phyloP scores from a whole-genome alignment of 2,888 invertebrate genomes.

The Boloria euphrosyne region DNA sequence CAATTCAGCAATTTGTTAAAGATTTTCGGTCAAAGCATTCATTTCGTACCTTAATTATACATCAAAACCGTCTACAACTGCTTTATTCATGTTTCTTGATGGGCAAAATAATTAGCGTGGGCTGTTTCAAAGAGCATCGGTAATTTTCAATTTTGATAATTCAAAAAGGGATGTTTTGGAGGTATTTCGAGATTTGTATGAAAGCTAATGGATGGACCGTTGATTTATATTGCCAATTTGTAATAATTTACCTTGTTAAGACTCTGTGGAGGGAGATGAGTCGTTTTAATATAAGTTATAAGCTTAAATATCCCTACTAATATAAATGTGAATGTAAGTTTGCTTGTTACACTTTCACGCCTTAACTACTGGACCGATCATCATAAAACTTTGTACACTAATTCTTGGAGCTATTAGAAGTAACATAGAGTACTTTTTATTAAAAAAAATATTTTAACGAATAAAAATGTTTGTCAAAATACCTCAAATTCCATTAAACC shows the following conservation, averaged over 20 bases:
- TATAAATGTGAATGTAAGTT: too few relatives aligned
- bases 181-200: slow-evolving; percentile 27
- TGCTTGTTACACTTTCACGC: too few relatives aligned
- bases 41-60: slow-evolving; percentile 53
- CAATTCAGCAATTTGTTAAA: slow-evolving; percentile 19
- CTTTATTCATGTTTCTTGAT: slow-evolving; percentile 53
- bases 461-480: too few relatives aligned
- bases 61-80: slow-evolving; percentile 55
- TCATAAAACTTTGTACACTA: too few relatives aligned
- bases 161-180: slow-evolving; percentile 33
- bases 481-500: too few relatives aligned
- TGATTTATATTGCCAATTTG: slow-evolving; percentile 8
- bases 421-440: too few relatives aligned
- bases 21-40: slow-evolving; percentile 23
- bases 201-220: slow-evolving; percentile 19
- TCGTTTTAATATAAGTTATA: too few relatives aligned
- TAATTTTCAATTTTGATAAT: slow-evolving; percentile 44
- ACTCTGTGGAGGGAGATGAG: too few relatives aligned
- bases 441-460: too few relatives aligned
- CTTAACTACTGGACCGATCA: too few relatives aligned
- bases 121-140: slow-evolving; percentile 50
- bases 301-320: too few relatives aligned
- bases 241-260: slow-evolving; percentile 4
- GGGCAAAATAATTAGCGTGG: slow-evolving; percentile 44
- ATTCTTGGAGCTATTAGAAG: too few relatives aligned